These are phyloP conservation scores for Etia nguti DNA, from an alignment of 2,113 vertebrate species.

Conservation along the genomic window DNA sequence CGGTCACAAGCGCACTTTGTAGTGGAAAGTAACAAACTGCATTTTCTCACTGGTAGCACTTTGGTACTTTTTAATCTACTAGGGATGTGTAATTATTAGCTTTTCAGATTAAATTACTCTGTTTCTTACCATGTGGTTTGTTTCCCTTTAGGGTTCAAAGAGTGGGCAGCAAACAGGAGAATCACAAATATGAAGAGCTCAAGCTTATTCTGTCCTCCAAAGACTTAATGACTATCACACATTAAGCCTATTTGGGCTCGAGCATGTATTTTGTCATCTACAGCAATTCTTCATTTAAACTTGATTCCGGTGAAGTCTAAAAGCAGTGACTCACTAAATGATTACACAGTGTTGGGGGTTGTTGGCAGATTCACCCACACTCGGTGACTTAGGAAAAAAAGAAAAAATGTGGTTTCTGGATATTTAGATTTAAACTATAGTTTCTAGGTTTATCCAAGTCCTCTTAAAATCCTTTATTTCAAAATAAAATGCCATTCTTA, in stretches of 20 bases:
- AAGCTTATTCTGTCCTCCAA: background rate
- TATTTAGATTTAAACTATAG: background rate
- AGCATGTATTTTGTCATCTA: background rate
- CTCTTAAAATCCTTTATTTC: background rate
- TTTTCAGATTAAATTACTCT: background rate
- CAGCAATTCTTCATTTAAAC: background rate
- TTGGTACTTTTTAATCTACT: background rate
- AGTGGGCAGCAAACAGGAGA: conserved; percentile 57
- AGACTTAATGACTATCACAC: background rate
- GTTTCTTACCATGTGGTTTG: background rate
- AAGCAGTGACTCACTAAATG: background rate
- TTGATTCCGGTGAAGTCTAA: background rate
- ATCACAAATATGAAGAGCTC: conserved; percentile 53
- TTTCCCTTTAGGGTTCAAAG: conserved; percentile 32
- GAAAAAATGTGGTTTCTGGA: background rate
- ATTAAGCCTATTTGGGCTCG: background rate
- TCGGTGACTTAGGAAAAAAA: background rate
- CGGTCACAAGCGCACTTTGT: background rate
- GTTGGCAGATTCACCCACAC: background rate
- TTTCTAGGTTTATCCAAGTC: background rate
- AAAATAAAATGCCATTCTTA: background rate
- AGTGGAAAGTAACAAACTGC: background rate
- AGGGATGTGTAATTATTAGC: background rate
- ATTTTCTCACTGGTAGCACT: background rate
- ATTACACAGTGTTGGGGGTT: background rate